Evolutionary conservation across 2,797 vertebrate species (phyloP).

Genomic region (Nothura maculosa): DNA sequence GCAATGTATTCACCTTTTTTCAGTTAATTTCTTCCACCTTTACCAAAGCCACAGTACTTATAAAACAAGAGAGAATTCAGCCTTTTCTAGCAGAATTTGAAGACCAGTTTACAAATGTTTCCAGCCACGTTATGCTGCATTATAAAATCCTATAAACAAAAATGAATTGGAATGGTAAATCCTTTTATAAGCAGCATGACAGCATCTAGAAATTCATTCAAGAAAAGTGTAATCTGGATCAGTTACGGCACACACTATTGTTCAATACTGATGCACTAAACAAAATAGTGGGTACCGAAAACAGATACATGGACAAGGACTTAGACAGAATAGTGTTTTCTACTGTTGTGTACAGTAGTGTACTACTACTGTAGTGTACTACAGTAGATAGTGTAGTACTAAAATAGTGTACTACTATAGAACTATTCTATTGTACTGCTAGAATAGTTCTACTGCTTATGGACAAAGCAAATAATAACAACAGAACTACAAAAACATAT

Average conservation of each 20-base stretch:
- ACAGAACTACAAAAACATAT: background rate
- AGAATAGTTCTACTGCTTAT: background rate
- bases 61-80: background rate
- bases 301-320: background rate
- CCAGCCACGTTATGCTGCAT: background rate
- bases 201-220: background rate
- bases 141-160: background rate
- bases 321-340: no score
- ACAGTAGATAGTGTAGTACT: no score
- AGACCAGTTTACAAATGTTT: background rate
- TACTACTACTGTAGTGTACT: no score
- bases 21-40: background rate
- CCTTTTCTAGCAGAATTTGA: background rate
- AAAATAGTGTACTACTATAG: no score
- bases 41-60: background rate
- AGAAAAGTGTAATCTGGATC: background rate
- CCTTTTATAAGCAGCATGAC: background rate
- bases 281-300: background rate
- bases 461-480: background rate
- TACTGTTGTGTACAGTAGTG: no score
- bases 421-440: no score
- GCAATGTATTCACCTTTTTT: background rate
- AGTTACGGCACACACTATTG: background rate
- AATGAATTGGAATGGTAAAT: background rate
- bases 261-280: background rate